phyloP scores from a whole-genome alignment of 2,888 invertebrate species.

The Nemotelus pantherinus region DNA sequence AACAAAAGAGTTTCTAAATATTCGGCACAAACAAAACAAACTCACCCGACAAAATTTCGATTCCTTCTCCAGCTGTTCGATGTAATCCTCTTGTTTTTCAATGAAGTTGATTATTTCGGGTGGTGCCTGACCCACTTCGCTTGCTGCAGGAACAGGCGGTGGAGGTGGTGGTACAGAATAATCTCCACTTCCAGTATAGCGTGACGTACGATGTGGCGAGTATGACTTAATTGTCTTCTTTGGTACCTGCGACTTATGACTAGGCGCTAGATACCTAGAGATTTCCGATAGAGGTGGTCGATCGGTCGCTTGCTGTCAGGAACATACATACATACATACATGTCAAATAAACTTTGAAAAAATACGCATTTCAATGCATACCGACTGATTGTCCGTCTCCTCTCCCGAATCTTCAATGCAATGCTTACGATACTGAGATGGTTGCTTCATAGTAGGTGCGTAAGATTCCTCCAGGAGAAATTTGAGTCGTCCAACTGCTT shows the following conservation, averaged over 20 bases:
- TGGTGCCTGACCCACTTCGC: slow-evolving; percentile 60
- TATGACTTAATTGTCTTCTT: slow-evolving; percentile 48
- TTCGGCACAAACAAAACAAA: slow-evolving; percentile 16
- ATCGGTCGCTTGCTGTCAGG: slow-evolving; percentile 58
- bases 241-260: slow-evolving; percentile 56
- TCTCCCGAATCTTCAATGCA: slow-evolving; percentile 68
- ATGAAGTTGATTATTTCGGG: slow-evolving; percentile 82
- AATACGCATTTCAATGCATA: slow-evolving; percentile 51
- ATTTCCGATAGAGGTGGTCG: slow-evolving; percentile 64
- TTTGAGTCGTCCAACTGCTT: slow-evolving; percentile 82
- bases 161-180: slow-evolving; percentile 4
- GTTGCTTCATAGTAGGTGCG: slow-evolving; percentile 65
- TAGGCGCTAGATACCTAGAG: slow-evolving; percentile 63
- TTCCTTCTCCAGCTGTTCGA: slow-evolving; percentile 85
- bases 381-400: slow-evolving; percentile 68
- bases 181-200: slow-evolving; percentile 2
- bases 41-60: slow-evolving; percentile 81
- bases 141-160: background rate
- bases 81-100: slow-evolving; percentile 87
- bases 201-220: slow-evolving; percentile 51
- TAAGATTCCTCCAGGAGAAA: slow-evolving; percentile 82
- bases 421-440: slow-evolving; percentile 57
- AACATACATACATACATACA: background rate
- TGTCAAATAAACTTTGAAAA: background rate
- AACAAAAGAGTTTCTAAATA: background rate